phyloP scores from a whole-genome alignment of 2,113 vertebrate genomes.

The Solenodon paradoxus region DNA sequence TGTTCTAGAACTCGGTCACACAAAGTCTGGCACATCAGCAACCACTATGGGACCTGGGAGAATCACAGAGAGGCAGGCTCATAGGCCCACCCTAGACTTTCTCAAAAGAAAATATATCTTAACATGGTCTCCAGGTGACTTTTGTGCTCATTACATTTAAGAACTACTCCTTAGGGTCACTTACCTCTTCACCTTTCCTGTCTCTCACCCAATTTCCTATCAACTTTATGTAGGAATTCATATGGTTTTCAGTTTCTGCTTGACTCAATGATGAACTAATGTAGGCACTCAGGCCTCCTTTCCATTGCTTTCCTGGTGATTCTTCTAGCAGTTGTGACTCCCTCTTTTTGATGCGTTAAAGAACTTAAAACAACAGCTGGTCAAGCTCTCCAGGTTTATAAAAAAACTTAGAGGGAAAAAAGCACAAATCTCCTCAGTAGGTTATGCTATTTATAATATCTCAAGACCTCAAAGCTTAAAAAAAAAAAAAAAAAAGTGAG shows the following conservation, averaged over 20 bases:
- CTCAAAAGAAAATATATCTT: background rate
- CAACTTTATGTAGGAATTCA: background rate
- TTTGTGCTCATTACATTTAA: background rate
- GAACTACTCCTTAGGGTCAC: background rate
- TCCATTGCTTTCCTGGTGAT: constrained; percentile 31
- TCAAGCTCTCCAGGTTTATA: constrained; percentile 45
- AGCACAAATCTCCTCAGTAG: background rate
- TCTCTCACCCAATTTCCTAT: background rate
- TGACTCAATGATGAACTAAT: background rate
- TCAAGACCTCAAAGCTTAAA: background rate
- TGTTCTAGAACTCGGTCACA: background rate
- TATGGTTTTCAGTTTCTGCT: background rate
- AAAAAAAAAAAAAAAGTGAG: background rate
- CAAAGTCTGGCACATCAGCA: background rate
- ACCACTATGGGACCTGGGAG: background rate
- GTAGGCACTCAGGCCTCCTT: background rate
- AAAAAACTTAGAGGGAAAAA: background rate
- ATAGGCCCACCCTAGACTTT: background rate
- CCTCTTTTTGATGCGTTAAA: constrained; percentile 63
- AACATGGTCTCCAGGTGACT: background rate
- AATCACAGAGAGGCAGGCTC: background rate
- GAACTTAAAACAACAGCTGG: constrained; percentile 58
- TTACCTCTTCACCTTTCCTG: background rate
- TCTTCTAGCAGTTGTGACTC: constrained; percentile 67
- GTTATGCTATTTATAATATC: background rate